Evolutionary conservation across 1,140 invertebrate genomes (phyloP), one percentile per base, ranked within the genome.

Genomic region (Nasonia longicornis): DNA sequence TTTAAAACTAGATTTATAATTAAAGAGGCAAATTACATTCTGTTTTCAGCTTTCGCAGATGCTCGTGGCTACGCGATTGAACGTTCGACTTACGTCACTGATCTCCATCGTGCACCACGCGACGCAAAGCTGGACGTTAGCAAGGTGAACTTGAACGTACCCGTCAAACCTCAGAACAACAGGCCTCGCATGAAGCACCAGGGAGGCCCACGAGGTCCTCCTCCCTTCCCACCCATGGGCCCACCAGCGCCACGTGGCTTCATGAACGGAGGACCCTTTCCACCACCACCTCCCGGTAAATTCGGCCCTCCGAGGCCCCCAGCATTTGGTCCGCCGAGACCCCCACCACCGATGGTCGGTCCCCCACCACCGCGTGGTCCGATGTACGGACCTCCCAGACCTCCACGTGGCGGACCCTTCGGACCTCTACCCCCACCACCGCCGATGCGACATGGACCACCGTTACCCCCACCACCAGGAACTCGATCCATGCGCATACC

Each of bases 21-120:
- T 20, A 58, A 58, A 58, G 2, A 48, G 6, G 20, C 20, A 58
- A 58, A 70, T 63, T 82, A 76, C 83, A 79, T 85, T 81, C 12
- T 76, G 78, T 84, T 89, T 90, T 31, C 85, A 94, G 94, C 85
- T 72, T 94, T 94, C 84, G 88, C 92, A 81, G 87, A 86, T 20
- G 93, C 93, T 4, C 92, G 94, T 10, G 94, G 93, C 0, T 92
- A 94, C 83, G 70, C 90, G 52, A 93, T 94, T 63, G 93, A 93
- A 84, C 90, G 92, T 42, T 83, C 90, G 14, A 91, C 87, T 78
- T 93, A 93, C 83, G 83, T 92, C 71, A 85, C 85, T 42, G 81
- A 82, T 7, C 66, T 89, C 7, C 84, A 76, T 11, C 29, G 35
- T 6, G 20, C 58, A 6, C 45, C 84, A 14, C 20, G 31, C 1